Evolutionary conservation across 2,113 vertebrate species (phyloP).

Genomic region (Lampris megalopsis): DNA sequence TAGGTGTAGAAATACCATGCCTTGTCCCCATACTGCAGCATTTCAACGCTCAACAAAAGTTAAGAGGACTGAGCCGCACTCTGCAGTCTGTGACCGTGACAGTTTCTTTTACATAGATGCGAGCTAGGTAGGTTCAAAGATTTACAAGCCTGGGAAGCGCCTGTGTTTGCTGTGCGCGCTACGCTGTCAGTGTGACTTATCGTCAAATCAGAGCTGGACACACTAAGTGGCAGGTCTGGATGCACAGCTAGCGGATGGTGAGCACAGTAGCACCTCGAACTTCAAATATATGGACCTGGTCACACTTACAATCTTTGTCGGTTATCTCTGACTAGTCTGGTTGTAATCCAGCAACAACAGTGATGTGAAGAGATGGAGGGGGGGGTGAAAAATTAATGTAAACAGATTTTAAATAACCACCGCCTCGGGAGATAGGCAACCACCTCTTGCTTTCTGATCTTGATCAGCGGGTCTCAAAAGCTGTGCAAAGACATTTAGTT

Average conservation of each 20-base stretch:
- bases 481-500: no score
- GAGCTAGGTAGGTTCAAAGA: background rate
- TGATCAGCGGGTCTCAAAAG: conserved; percentile 10
- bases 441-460: conserved; percentile 12
- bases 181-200: conserved; percentile 22
- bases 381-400: conserved; percentile 4
- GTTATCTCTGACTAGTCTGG: background rate
- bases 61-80: background rate
- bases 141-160: background rate
- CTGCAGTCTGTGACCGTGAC: no score
- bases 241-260: background rate
- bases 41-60: conserved; percentile 26
- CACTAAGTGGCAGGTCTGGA: background rate
- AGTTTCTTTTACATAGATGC: no score
- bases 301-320: background rate
- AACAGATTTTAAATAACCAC: conserved; percentile 54
- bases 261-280: background rate
- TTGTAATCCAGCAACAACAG: background rate
- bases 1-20: background rate
- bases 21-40: background rate
- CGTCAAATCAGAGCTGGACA: conserved; percentile 8
- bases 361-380: conserved; percentile 32
- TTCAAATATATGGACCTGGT: conserved; percentile 15
- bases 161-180: no score
- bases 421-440: conserved; percentile 24